Conservation (phyloP, 1,140 invertebrate species). For the Euura lappo region DNA sequence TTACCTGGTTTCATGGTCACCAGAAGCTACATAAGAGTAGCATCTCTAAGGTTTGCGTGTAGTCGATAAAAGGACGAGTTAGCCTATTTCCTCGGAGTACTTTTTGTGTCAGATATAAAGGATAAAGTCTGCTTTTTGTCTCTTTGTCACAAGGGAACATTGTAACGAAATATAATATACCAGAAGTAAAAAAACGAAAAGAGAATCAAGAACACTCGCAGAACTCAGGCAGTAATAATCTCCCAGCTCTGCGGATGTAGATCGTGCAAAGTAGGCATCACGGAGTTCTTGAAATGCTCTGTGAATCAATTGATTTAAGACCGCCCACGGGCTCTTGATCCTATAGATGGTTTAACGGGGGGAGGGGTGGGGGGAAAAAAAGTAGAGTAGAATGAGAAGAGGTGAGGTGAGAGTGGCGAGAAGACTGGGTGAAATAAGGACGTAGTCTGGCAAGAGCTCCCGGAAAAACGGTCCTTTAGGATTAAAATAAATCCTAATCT, state of each 20-base stretch:
- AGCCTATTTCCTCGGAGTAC: no score
- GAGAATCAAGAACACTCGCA: background rate
- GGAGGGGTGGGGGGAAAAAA: no score
- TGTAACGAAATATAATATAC: background rate
- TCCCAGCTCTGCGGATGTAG: background rate
- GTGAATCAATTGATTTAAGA: conserved; percentile 5
- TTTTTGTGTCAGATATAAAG: no score
- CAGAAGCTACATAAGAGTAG: no score
- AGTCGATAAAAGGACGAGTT: no score
- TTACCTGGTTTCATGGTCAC: no score
- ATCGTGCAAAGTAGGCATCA: background rate
- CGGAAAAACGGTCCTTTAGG: background rate
- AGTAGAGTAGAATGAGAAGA: background rate
- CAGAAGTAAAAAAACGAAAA: background rate
- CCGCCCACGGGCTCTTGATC: background rate
- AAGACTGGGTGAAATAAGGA: background rate
- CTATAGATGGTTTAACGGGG: no score
- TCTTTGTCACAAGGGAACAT: background rate
- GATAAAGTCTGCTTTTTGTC: no score
- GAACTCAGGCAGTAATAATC: background rate
- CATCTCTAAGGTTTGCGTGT: no score
- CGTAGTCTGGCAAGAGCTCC: background rate
- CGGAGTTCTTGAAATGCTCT: background rate
- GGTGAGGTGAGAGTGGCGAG: background rate
- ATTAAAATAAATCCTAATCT: conserved; percentile 7